Conservation (phyloP, 2,113 vertebrate species). For the Hippocampus zosterae region DNA sequence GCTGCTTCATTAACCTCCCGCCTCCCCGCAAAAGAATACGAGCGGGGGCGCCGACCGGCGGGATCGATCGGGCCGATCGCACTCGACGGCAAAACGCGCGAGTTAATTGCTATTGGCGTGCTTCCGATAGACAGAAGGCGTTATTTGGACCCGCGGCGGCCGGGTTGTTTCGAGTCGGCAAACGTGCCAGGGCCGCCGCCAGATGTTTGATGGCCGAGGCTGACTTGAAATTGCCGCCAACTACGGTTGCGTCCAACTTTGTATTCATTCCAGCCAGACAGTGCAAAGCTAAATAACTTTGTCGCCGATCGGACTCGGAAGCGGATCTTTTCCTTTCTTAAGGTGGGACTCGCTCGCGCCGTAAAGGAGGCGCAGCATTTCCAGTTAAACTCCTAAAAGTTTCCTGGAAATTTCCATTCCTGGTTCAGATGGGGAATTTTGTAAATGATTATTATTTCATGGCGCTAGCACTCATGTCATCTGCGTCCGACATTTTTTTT, state of each 20-base stretch:
- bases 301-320: neutral
- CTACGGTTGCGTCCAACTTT: constrained; percentile 12
- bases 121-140: constrained; percentile 45
- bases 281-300: neutral
- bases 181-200: constrained; percentile 37
- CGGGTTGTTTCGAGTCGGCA: constrained; percentile 46
- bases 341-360: too few species aligned
- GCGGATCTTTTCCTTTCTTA: neutral
- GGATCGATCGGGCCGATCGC: constrained; percentile 60
- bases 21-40: constrained; percentile 37
- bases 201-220: constrained; percentile 59
- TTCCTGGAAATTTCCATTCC: neutral
- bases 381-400: neutral
- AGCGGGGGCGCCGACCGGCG: constrained; percentile 51
- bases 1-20: constrained; percentile 69
- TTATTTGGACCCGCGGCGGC: constrained; percentile 39
- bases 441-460: too few species aligned
- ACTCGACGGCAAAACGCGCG: constrained; percentile 48
- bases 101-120: constrained; percentile 53
- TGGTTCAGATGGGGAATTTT: too few species aligned
- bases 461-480: too few species aligned
- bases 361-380: neutral
- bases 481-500: too few species aligned
- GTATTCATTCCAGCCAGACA: constrained; percentile 9
- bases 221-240: constrained; percentile 21